Conservation (phyloP, 1,140 invertebrate genomes). For the Bombus fervidus region DNA sequence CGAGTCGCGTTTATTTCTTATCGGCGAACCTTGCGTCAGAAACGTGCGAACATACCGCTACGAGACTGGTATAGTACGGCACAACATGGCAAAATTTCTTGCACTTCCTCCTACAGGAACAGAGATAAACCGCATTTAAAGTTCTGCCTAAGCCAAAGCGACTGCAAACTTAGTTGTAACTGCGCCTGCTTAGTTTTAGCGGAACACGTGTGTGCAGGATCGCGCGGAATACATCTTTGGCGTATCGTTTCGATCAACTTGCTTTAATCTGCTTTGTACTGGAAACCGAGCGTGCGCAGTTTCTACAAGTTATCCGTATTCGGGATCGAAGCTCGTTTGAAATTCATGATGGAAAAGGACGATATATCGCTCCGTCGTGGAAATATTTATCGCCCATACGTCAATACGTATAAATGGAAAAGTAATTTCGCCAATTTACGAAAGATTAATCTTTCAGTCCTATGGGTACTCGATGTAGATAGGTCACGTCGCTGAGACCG, state of each 20-base stretch:
- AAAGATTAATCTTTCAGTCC: slow-evolving; percentile 20
- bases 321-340: background rate
- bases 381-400: background rate
- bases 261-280: background rate
- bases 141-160: background rate
- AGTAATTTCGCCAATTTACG: slow-evolving; percentile 7
- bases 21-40: background rate
- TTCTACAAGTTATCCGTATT: background rate
- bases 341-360: background rate
- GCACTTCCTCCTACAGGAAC: too few relatives aligned
- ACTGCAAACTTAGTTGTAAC: background rate
- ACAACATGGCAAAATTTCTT: background rate
- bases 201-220: background rate
- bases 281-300: background rate
- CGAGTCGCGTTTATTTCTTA: background rate
- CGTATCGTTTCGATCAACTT: background rate
- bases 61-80: background rate
- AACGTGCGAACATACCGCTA: background rate
- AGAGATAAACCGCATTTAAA: slow-evolving; percentile 12
- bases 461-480: background rate
- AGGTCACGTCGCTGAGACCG: background rate
- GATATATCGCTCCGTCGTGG: background rate
- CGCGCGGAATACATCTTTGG: background rate
- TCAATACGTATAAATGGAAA: background rate
- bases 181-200: slow-evolving; percentile 6